Percentiles rank a stretch among this genome's conserved stretches.
phyloP scores from a whole-genome alignment of 2,113 vertebrate genomes.

The Clinocottus analis region DNA sequence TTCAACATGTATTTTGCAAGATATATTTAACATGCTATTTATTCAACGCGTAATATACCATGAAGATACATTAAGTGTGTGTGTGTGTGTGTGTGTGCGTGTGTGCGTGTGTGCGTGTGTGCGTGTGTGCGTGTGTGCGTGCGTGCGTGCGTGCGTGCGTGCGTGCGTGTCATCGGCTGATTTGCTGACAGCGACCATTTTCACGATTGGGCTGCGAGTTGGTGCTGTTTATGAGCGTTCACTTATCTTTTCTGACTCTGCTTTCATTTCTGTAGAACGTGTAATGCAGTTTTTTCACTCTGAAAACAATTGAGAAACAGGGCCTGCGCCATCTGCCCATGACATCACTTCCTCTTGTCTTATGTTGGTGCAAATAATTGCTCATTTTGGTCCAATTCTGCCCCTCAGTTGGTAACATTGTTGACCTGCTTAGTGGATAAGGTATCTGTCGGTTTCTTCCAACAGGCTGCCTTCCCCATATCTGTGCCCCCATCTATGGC shows the following conservation, averaged over 20 bases:
- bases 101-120: background rate
- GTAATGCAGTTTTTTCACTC: background rate
- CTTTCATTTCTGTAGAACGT: conserved; percentile 4
- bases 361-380: background rate
- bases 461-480: conserved; percentile 81
- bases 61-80: too few relatives aligned
- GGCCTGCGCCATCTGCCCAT: background rate
- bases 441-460: conserved; percentile 21
- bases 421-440: conserved; percentile 6
- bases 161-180: conserved; percentile 4
- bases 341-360: conserved; percentile 64
- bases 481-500: conserved; percentile 83
- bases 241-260: background rate
- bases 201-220: conserved; percentile 14
- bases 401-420: background rate
- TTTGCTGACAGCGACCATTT: conserved; percentile 24
- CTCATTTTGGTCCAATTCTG: too few relatives aligned
- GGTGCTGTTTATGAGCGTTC: background rate
- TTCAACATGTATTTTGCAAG: background rate
- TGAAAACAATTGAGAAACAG: conserved; percentile 21
- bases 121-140: background rate
- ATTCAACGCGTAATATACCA: too few relatives aligned
- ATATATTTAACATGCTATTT: too few relatives aligned
- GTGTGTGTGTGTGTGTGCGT: background rate
- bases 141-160: background rate